Base-by-base conservation (phyloP, 2,888 invertebrate species). In the Idaea aversata region DNA sequence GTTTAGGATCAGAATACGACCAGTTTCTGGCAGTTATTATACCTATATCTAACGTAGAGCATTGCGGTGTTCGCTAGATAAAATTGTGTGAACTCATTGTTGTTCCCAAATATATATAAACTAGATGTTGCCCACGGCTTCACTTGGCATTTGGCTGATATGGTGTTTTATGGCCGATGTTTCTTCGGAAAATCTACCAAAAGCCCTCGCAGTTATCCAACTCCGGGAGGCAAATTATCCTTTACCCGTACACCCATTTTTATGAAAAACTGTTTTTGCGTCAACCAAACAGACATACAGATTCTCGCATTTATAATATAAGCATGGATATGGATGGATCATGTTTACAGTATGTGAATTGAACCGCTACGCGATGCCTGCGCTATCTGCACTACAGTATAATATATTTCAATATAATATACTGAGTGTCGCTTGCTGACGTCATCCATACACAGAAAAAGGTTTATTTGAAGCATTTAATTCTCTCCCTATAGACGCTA, bases 401-500 rank as follows among this genome's bases (percentile, higher is more conserved):
- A 74, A 72, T 63, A 63, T 67, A 66, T 67, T 58, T 70, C 66
- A 67, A 63, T 71, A 65, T 74, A 66, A 34, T 77, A 77, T 78
- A 77, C 77, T 84, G 77, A 75, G 75, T 83, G 80, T 84, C 82
- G 81, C 83, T 85, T 84, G 79, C 78, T 83, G 83, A 86, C 85
- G 72, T 76, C n/a, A 73, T 74, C 72, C 73, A 73, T 72, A 68
- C 61, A 70, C 68, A 75, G 25, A 25, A 25, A 25, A 25, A 25
- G 25, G 25, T 25, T 25, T 25, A 25, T 25, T 25, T 25, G 25
- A 25, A 25, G 25, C 25, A 25, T 25, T 2, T 25, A 25, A 25
- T 25, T 25, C 25, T 25, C 25, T 25, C 25, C 25, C 25, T 25
- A 25, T 25, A 25, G 25, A 25, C 25, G 25, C 25, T 2, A 25